A percentile compares a stretch with the other conserved stretches of the same genome.
phyloP scores from a whole-genome alignment of 2,797 vertebrate genomes.

The Platalea minor region DNA sequence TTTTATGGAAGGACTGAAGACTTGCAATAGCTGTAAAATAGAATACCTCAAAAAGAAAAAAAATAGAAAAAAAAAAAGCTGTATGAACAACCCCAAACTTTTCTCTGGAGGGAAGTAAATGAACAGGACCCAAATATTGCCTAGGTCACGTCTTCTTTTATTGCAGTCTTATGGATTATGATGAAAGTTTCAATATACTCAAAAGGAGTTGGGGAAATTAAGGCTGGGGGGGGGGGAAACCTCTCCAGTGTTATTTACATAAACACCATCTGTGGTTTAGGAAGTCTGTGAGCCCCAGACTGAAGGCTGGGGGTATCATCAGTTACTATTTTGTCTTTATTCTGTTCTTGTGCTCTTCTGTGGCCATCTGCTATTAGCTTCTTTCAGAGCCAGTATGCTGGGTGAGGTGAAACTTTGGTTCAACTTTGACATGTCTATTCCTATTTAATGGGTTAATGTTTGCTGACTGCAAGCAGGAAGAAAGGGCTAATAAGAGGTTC shows the following conservation, averaged over 20 bases:
- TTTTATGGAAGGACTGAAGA: neutral
- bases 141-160: neutral
- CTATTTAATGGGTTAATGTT: neutral
- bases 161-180: neutral
- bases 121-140: neutral
- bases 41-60: neutral
- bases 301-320: neutral
- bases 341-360: neutral
- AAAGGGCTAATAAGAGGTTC: neutral
- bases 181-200: neutral
- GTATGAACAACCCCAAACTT: neutral
- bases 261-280: neutral
- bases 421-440: neutral
- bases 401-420: neutral
- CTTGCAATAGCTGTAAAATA: neutral
- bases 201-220: neutral
- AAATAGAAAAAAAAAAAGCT: no score
- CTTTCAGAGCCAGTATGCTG: neutral
- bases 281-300: neutral
- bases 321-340: neutral
- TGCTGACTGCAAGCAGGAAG: neutral
- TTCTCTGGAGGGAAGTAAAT: neutral
- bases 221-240: neutral
- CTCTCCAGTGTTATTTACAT: neutral
- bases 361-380: neutral